Evolutionary conservation across 2,888 invertebrate species (phyloP), one percentile per base, ranked within the genome.

Genomic region (Drosophila parthenogenetica): DNA sequence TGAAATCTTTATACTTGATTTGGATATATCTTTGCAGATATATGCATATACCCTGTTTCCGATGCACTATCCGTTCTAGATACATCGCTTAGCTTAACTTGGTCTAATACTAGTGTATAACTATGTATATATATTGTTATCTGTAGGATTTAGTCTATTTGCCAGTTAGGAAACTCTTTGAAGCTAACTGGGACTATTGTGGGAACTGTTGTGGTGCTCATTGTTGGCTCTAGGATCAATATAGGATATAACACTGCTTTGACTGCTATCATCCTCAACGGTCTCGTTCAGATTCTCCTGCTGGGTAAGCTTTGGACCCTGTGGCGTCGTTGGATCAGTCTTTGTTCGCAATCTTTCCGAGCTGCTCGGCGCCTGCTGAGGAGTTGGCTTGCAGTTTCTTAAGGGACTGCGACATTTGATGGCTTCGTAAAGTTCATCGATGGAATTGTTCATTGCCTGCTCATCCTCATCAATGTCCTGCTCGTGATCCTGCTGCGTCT

Each of bases 381-480:
- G 46, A 29, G 29, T 2, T 25, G 49, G 69, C 29, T 73, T 74
- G 59, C 58, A 59, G 13, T 45, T 67, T 29, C 71, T 69, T 7
- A 83, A 2, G 2, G 87, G 87, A 69, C 85, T 90, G 40, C 91
- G 83, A 14, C 90, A 81, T 35, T 92, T 92, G 69, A 95, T 95
- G 84, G 95, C 95, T 78, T 95, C 95, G 89, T 95, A 95, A 8
- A 95, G 92, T 87, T 95, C 95, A 83, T 95, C 95, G 53, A 95
- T 92, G 10, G 92, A 92, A 22, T 89, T 84, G 54, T 91, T 90
- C 65, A 91, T 89, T 19, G 81, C 84, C 55, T 79, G 78, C 16
- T 66, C 77, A 40, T 87, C 83, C 19, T 87, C 84, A 14, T 81
- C 73, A 11, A 70, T 60, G 1, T 59, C 69, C 1, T 84, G 25